These are phyloP conservation scores for Cryptus armator DNA, from an alignment of 2,888 invertebrate species.

Conservation along the genomic window DNA sequence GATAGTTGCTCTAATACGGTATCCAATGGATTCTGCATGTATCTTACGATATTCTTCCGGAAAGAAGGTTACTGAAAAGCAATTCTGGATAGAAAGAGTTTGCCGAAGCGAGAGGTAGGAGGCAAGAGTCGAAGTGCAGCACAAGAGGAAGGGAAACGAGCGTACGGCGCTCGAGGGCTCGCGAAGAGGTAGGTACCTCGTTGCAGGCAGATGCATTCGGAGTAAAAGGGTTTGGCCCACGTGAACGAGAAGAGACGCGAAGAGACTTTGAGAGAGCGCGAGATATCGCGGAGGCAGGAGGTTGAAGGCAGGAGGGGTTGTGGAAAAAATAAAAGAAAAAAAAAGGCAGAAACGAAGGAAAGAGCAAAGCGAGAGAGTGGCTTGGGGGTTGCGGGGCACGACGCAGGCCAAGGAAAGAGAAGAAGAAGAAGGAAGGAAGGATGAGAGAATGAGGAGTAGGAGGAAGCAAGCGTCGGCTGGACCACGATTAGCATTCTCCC, in stretches of 20 bases:
- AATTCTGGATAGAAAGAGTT: constrained; percentile 46
- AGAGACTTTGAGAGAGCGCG: constrained; percentile 53
- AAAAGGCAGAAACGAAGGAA: constrained; percentile 42
- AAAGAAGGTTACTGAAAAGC: constrained; percentile 62
- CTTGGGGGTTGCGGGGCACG: constrained; percentile 58
- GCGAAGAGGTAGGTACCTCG: constrained; percentile 46
- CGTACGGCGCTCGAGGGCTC: constrained; percentile 48
- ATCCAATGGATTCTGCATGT: constrained; percentile 59
- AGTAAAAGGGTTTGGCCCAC: constrained; percentile 66
- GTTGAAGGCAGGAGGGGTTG: not conserved
- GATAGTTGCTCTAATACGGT: constrained; percentile 61
- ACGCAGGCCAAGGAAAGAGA: constrained; percentile 62
- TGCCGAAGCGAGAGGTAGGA: constrained; percentile 11
- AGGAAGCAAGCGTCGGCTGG: constrained; percentile 78
- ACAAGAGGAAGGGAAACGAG: constrained; percentile 1
- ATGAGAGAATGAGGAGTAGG: constrained; percentile 71
- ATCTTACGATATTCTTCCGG: constrained; percentile 55
- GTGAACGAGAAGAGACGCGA: constrained; percentile 60
- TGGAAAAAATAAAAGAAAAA: constrained; percentile 16
- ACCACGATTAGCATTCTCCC: constrained; percentile 82
- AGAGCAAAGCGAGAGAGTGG: constrained; percentile 57
- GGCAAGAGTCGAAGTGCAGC: not conserved
- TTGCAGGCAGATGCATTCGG: constrained; percentile 68
- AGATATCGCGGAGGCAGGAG: not conserved
- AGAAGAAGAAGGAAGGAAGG: constrained; percentile 55